Base-by-base conservation (phyloP, 1,140 invertebrate species). In the Drosophila ogumai region DNA sequence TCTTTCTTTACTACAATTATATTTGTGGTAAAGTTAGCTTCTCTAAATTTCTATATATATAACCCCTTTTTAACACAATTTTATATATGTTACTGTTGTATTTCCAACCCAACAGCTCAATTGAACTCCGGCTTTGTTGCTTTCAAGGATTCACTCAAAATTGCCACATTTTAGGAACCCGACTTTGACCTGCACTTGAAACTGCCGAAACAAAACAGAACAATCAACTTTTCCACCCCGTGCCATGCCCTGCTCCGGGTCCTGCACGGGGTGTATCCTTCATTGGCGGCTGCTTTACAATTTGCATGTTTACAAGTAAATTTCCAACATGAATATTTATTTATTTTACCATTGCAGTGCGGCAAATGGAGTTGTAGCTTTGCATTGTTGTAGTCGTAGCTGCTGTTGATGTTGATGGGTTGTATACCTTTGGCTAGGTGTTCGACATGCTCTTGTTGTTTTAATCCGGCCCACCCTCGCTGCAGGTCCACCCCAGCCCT, bases 301-400 rank as follows among this genome's bases (percentile, higher is more conserved):
- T 57, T 69, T 75, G 67, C 78, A 75, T 80, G 78, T 80, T 80
- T 80, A 69, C 78, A 69, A 75, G 78, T 61, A 75, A 69, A 76
- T 68, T 77, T 61, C 40, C 56, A 52, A 47, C 68, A 69, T 74
- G 61, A 77, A 82, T 82, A 79, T 82, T 79, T 79, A 68, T 75
- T 67, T 75, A 71, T 82, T 81, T 60, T 63, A 43, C 63, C 74
- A 77, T 77, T 77, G 63, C 72, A 75, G 57, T 43, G 68, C 68
- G 32, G 71, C 49, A 76, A 75, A 59, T 46, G 74, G 52, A 75
- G 74, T 67, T 66, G 72, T 52, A 58, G 32, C 38, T 7, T 10
- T 43, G 50, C 31, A 46, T 74, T 75, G 69, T 73, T 75, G 47
- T 55, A 28, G 25, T 31, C 7, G 47, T 55, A 44, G 40, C 49